phyloP scores from a whole-genome alignment of 2,113 vertebrate genomes.

The Numenius arquata region DNA sequence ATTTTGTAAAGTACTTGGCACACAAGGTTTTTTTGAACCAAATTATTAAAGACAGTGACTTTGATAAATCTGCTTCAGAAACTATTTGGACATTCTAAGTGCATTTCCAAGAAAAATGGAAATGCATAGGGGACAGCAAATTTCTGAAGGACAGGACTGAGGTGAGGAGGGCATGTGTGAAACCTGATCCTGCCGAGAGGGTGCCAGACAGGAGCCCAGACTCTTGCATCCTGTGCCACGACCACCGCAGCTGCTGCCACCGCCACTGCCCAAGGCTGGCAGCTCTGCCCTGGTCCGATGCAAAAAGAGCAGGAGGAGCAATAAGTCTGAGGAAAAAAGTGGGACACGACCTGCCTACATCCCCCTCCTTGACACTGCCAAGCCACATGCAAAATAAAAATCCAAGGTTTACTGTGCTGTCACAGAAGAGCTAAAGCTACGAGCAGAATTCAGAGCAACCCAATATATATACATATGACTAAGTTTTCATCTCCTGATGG shows the following conservation, averaged over 20 bases:
- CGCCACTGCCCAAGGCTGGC: not conserved
- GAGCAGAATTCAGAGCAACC: not conserved
- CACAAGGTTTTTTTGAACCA: not conserved
- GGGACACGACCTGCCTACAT: not conserved
- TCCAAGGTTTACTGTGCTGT: not conserved
- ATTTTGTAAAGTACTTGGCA: not conserved
- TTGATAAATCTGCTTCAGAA: not conserved
- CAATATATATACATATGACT: not conserved
- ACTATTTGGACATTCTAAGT: not conserved
- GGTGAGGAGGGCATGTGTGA: rapidly evolving
- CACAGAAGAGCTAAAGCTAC: not conserved
- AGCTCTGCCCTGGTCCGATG: rapidly evolving
- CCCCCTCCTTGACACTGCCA: not conserved
- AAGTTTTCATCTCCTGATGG: not conserved
- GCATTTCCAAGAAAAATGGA: not conserved
- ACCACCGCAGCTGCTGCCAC: not conserved
- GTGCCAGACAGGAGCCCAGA: not conserved
- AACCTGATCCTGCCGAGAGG: not conserved
- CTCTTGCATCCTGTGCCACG: not conserved
- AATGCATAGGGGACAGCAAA: not conserved
- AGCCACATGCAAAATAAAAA: not conserved
- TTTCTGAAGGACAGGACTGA: not conserved
- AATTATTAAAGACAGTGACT: not conserved
- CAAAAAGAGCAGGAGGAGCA: not conserved
- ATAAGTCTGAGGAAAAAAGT: not conserved